Percentiles rank a stretch among this genome's conserved stretches.
phyloP scores from a whole-genome alignment of 2,888 invertebrate species.

The Drosophila mettleri region DNA sequence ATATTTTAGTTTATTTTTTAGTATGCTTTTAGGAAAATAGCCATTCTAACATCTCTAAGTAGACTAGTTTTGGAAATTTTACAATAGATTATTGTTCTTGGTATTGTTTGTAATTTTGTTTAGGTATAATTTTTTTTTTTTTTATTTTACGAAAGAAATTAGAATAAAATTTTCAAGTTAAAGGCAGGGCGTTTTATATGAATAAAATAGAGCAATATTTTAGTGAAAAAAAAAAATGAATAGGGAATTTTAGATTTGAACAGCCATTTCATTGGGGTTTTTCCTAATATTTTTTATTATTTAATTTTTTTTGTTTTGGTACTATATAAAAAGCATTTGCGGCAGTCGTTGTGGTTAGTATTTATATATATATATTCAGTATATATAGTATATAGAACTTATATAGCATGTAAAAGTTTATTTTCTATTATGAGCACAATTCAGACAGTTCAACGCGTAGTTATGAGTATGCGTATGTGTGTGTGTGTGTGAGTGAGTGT shows the following conservation, averaged over 20 bases:
- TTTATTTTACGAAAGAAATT: slow-evolving; percentile 31
- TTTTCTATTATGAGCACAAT: slow-evolving; percentile 55
- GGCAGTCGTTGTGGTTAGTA: slow-evolving; percentile 66
- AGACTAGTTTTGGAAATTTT: slow-evolving; percentile 73
- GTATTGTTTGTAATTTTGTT: slow-evolving; percentile 61
- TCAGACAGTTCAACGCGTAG: slow-evolving; percentile 38
- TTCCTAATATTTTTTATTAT: neutral
- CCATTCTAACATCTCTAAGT: slow-evolving; percentile 74
- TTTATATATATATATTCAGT: slow-evolving; percentile 4
- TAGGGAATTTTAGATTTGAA: slow-evolving; percentile 20
- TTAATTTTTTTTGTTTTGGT: neutral
- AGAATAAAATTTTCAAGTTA: slow-evolving; percentile 40
- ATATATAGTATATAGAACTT: slow-evolving; percentile 23
- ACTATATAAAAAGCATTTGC: slow-evolving; percentile 64
- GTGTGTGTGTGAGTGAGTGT: slow-evolving; percentile 16
- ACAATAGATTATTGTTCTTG: slow-evolving; percentile 80
- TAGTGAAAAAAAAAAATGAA: neutral
- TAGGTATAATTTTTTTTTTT: slow-evolving; percentile 30
- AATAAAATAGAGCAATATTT: slow-evolving; percentile 15
- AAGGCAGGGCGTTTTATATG: slow-evolving; percentile 41
- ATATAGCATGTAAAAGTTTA: slow-evolving; percentile 43
- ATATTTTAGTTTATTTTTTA: slow-evolving; percentile 33
- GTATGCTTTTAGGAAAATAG: slow-evolving; percentile 75
- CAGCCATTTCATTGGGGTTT: slow-evolving; percentile 40
- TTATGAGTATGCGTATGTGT: slow-evolving; percentile 1